phyloP scores from a whole-genome alignment of 1,140 invertebrate species.

The Drosophila subobscura region DNA sequence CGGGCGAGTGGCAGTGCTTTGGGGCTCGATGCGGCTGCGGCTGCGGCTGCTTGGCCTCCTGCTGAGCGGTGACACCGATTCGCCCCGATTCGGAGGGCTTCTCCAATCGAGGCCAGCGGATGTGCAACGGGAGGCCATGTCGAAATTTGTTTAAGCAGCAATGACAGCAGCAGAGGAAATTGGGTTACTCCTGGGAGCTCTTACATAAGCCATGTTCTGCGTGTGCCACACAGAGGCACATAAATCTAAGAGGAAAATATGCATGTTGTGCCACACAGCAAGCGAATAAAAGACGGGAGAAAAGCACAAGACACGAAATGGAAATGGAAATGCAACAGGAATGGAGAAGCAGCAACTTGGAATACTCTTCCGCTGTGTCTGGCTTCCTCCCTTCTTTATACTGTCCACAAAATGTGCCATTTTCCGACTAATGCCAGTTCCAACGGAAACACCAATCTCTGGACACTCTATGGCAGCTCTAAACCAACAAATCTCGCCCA shows the following conservation, averaged over 20 bases:
- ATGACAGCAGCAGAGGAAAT: constrained; percentile 52
- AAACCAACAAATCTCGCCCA: constrained; percentile 48
- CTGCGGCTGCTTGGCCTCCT: constrained; percentile 16
- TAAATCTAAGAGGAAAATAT: constrained; percentile 67
- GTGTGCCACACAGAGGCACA: constrained; percentile 44
- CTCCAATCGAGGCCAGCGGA: constrained; percentile 46
- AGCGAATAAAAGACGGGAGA: constrained; percentile 25
- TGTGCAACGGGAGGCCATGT: constrained; percentile 36
- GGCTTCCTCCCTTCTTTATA: neutral
- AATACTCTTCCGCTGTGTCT: neutral
- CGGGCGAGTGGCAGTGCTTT: constrained; percentile 4
- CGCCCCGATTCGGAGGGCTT: constrained; percentile 11
- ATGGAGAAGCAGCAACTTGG: neutral
- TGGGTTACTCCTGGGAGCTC: constrained; percentile 67
- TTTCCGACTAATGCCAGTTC: constrained; percentile 29
- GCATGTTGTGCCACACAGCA: constrained; percentile 53
- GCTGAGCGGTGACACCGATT: constrained; percentile 52
- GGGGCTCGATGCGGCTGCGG: no score
- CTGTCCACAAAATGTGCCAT: constrained; percentile 19
- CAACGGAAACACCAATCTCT: constrained; percentile 19
- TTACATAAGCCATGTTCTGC: constrained; percentile 53
- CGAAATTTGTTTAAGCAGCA: constrained; percentile 70
- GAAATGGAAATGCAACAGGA: constrained; percentile 49
- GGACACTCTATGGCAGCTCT: constrained; percentile 4
- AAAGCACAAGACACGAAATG: constrained; percentile 19